These are phyloP conservation scores for Acanthiza pusilla DNA, from an alignment of 2,797 vertebrate genomes.

Conservation along the genomic window DNA sequence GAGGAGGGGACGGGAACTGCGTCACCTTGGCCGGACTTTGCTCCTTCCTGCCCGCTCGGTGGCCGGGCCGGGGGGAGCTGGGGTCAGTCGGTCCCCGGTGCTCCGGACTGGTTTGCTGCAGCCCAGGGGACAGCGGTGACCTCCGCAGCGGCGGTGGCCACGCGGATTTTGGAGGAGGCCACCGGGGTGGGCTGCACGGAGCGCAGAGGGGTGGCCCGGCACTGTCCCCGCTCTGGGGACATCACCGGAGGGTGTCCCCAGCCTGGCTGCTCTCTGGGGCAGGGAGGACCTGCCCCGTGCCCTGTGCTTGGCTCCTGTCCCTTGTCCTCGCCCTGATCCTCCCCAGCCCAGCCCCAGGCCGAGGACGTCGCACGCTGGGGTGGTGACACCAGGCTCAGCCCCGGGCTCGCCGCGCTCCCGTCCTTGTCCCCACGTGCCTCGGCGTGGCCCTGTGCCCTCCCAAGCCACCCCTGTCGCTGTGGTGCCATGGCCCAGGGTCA, in stretches of 20 bases:
- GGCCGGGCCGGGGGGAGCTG: neutral
- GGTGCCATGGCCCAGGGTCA: fast-evolving
- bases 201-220: neutral
- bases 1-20: neutral
- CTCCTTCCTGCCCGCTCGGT: neutral
- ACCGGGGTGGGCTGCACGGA: fast-evolving
- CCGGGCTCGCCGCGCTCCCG: fast-evolving
- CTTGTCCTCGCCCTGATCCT: neutral
- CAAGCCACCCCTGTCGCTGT: fast-evolving
- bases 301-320: neutral
- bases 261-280: neutral
- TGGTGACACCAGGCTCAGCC: neutral
- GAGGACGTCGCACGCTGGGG: fast-evolving
- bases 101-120: neutral
- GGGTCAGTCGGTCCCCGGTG: fast-evolving
- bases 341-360: neutral
- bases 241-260: neutral
- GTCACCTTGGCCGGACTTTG: neutral
- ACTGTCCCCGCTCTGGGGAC: neutral
- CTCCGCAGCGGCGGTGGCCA: fast-evolving
- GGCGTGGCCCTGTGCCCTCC: fast-evolving
- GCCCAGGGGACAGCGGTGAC: fast-evolving
- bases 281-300: neutral
- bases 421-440: neutral
- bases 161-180: fast-evolving